These are phyloP conservation scores for Hyalella azteca DNA, from an alignment of 2,888 invertebrate genomes.

Conservation along the genomic window DNA sequence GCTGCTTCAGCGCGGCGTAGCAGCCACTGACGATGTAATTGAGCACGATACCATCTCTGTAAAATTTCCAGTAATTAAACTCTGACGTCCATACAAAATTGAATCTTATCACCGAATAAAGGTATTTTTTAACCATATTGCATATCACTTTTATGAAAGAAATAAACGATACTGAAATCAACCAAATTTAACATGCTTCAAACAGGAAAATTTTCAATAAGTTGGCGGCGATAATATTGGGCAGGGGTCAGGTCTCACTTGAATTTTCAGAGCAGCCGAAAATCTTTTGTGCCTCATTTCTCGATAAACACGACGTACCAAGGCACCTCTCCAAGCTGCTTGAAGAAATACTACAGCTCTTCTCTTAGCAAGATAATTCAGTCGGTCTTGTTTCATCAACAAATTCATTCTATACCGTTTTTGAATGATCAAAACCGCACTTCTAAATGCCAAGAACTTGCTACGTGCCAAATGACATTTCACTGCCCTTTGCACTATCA, in stretches of 20 bases:
- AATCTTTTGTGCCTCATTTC: neutral
- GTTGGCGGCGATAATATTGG: neutral
- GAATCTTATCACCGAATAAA: too few species aligned
- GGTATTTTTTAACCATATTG: too few species aligned
- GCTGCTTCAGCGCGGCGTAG: slow-evolving; percentile 17
- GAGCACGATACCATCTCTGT: neutral
- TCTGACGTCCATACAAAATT: too few species aligned
- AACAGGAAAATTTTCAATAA: too few species aligned
- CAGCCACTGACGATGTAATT: neutral
- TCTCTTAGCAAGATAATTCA: neutral
- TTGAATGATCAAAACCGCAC: slow-evolving; percentile 37
- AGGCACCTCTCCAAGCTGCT: slow-evolving; percentile 9
- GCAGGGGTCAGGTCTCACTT: neutral
- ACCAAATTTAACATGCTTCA: neutral
- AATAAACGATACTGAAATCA: neutral
- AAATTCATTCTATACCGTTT: slow-evolving; percentile 20
- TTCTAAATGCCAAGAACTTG: neutral
- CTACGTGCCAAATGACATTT: neutral
- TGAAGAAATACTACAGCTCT: slow-evolving; percentile 38
- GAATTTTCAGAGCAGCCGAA: neutral
- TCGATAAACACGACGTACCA: neutral
- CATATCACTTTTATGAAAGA: too few species aligned
- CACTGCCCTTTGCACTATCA: neutral
- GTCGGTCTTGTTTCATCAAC: neutral
- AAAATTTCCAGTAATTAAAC: too few species aligned